Evolutionary conservation across 92 coral and sea anemone species (phyloP).

Genomic region (Blastomussa wellsi): DNA sequence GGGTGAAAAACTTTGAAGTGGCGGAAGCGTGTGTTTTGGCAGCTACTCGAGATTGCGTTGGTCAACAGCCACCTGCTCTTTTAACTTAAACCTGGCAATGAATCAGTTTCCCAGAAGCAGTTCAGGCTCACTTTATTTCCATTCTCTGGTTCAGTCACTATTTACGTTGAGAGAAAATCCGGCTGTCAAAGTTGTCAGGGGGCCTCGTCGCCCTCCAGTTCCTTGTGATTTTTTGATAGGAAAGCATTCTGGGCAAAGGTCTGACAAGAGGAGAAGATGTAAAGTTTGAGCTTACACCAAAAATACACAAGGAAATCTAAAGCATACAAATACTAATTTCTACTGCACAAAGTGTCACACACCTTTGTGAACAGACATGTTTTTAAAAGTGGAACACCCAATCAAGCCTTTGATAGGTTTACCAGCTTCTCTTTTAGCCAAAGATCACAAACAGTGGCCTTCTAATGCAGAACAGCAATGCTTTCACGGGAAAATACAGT

Average conservation of each 20-base stretch:
- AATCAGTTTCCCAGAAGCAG: constrained; percentile 35
- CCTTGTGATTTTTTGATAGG: constrained; percentile 35
- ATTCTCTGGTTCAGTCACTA: constrained; percentile 47
- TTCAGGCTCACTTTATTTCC: constrained; percentile 34
- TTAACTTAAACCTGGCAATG: constrained; percentile 21
- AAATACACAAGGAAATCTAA: constrained; percentile 47
- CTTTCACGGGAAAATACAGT: constrained; percentile 17
- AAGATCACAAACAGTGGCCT: constrained; percentile 13
- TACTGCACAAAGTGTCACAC: constrained; percentile 40
- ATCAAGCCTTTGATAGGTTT: constrained; percentile 6
- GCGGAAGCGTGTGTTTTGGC: constrained; percentile 60
- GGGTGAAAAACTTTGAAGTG: constrained; percentile 43
- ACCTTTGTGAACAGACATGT: constrained; percentile 50
- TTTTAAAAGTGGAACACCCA: constrained; percentile 38
- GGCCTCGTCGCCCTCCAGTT: constrained; percentile 47
- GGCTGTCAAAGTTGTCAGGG: constrained; percentile 2
- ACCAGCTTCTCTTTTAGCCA: constrained; percentile 19
- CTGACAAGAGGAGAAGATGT: constrained; percentile 55
- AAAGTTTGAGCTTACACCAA: constrained; percentile 64
- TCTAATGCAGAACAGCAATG: constrained; percentile 13
- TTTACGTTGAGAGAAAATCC: constrained; percentile 15
- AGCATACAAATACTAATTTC: constrained; percentile 53
- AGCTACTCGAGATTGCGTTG: constrained; percentile 36
- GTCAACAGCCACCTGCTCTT: constrained; percentile 32
- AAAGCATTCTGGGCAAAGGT: constrained; percentile 53